Evolutionary conservation across 2,797 vertebrate species (phyloP).

Genomic region (Podargus strigoides): DNA sequence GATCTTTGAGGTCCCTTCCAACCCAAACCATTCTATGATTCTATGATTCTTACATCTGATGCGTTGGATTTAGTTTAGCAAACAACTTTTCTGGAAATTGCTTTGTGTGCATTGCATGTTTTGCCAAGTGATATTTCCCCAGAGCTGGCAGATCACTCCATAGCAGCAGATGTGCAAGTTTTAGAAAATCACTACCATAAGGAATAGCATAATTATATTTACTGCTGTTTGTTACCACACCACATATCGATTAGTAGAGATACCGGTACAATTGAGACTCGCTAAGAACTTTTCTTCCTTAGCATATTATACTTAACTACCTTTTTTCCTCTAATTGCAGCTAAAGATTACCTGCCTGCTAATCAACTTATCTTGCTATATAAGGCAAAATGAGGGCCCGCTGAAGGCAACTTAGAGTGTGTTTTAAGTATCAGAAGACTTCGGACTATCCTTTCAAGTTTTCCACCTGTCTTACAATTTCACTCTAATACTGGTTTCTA

Average conservation of each 20-base stretch:
- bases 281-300: neutral
- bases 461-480: neutral
- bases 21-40: no score
- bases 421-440: neutral
- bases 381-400: neutral
- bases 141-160: conserved; percentile 57
- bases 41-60: neutral
- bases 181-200: conserved; percentile 67
- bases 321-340: neutral
- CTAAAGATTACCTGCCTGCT: conserved; percentile 3
- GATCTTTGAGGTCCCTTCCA: no score
- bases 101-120: conserved; percentile 57
- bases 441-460: neutral
- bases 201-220: conserved; percentile 72
- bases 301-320: conserved; percentile 5
- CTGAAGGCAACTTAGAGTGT: neutral
- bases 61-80: conserved; percentile 44
- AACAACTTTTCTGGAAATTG: conserved; percentile 63
- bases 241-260: conserved; percentile 6
- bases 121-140: conserved; percentile 66
- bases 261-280: conserved; percentile 35
- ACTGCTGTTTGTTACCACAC: conserved; percentile 52
- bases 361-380: neutral
- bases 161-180: conserved; percentile 65
- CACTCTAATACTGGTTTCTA: neutral